Conservation (phyloP, 2,888 invertebrate species). For the Eutolmus rufibarbis region DNA sequence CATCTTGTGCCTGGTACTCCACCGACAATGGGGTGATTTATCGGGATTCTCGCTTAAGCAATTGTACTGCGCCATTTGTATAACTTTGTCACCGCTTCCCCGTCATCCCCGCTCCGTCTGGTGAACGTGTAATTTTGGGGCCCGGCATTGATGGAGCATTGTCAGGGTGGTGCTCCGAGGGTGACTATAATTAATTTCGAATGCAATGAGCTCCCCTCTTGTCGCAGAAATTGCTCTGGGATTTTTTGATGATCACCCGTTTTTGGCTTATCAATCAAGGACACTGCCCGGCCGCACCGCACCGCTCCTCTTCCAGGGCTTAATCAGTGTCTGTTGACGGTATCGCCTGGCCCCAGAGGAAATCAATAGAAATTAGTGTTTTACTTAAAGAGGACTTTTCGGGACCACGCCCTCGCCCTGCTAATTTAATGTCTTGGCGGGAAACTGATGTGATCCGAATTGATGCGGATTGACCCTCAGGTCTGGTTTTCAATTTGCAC, state of each 20-base stretch:
- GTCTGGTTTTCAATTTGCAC: background rate
- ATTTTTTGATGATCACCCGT: background rate
- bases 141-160: background rate
- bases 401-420: background rate
- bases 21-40: slow-evolving; percentile 3
- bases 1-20: background rate
- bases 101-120: background rate
- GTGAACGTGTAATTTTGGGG: background rate
- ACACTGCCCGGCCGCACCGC: background rate
- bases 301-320: background rate
- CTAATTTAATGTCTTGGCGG: background rate
- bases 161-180: background rate
- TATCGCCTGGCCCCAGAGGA: background rate
- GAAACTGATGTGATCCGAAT: background rate
- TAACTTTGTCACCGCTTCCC: background rate
- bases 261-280: background rate
- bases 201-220: background rate
- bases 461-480: background rate
- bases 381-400: background rate
- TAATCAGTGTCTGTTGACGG: background rate
- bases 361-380: background rate
- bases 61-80: background rate
- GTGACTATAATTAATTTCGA: background rate
- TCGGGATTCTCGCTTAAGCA: background rate
- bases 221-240: background rate